Evolutionary conservation across 1,140 invertebrate species (phyloP).

Genomic region (Leptopilina clavipes): DNA sequence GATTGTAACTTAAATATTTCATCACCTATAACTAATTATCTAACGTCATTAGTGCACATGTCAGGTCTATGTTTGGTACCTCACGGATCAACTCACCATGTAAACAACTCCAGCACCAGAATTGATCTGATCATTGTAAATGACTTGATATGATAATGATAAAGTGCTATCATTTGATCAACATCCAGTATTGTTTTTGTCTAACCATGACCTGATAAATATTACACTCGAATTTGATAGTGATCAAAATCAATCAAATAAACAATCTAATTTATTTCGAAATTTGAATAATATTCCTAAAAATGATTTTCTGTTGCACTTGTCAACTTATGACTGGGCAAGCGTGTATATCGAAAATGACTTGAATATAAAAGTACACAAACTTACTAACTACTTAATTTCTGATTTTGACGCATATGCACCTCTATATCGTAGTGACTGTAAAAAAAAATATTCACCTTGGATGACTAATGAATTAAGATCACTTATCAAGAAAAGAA

Average conservation of each 20-base stretch:
- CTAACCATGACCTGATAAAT: neutral
- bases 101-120: neutral
- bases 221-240: neutral
- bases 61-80: no score
- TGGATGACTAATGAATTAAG: neutral
- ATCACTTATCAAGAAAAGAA: neutral
- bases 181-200: neutral
- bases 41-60: no score
- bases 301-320: neutral
- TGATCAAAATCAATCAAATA: neutral
- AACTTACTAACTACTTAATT: neutral
- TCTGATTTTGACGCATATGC: neutral
- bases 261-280: neutral
- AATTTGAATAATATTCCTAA: neutral
- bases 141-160: neutral
- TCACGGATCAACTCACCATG: neutral
- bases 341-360: neutral
- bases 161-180: neutral
- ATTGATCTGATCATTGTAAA: neutral
- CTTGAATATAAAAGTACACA: neutral
- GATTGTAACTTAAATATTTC: no score
- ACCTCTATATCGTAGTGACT: neutral
- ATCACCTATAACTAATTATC: no score
- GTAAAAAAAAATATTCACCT: neutral
- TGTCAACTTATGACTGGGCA: neutral